Evolutionary conservation across 1,140 invertebrate genomes (phyloP).

Genomic region (Gryon sp.): DNA sequence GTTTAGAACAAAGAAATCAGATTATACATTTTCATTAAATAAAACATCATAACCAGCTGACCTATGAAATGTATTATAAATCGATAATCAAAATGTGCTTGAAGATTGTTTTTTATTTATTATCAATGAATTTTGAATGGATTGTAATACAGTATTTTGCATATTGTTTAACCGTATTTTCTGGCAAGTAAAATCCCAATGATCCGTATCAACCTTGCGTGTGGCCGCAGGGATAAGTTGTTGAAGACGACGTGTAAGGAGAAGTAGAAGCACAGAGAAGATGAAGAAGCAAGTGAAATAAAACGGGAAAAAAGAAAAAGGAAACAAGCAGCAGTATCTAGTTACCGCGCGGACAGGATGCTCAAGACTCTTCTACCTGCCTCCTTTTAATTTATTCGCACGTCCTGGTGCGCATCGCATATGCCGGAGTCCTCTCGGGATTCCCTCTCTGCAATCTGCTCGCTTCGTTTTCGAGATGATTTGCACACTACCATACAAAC

Average conservation of each 20-base stretch:
- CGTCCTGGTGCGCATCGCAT: slow-evolving; percentile 54
- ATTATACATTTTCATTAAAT: too few relatives aligned
- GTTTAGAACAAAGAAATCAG: too few relatives aligned
- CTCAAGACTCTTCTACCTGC: slow-evolving; percentile 57
- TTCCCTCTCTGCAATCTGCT: slow-evolving; percentile 54
- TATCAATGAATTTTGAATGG: slow-evolving; percentile 40
- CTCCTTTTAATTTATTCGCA: slow-evolving; percentile 66
- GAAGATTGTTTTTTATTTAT: slow-evolving; percentile 17
- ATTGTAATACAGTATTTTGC: slow-evolving; percentile 58
- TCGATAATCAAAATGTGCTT: slow-evolving; percentile 41
- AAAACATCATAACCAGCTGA: background rate
- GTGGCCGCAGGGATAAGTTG: slow-evolving; percentile 50
- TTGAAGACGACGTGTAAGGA: slow-evolving; percentile 51
- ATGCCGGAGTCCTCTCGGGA: slow-evolving; percentile 58
- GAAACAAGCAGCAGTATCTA: slow-evolving; percentile 65
- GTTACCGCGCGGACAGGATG: slow-evolving; percentile 67
- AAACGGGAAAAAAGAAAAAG: slow-evolving; percentile 55
- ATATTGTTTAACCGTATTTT: slow-evolving; percentile 59
- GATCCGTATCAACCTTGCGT: slow-evolving; percentile 55
- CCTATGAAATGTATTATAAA: slow-evolving; percentile 34
- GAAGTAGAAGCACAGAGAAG: slow-evolving; percentile 53
- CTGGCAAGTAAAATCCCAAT: slow-evolving; percentile 59
- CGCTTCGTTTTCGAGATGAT: slow-evolving; percentile 59
- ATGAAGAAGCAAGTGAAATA: slow-evolving; percentile 54
- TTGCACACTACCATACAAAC: slow-evolving; percentile 52